phyloP scores from a whole-genome alignment of 2,888 invertebrate genomes.

The Euplagia quadripunctaria region DNA sequence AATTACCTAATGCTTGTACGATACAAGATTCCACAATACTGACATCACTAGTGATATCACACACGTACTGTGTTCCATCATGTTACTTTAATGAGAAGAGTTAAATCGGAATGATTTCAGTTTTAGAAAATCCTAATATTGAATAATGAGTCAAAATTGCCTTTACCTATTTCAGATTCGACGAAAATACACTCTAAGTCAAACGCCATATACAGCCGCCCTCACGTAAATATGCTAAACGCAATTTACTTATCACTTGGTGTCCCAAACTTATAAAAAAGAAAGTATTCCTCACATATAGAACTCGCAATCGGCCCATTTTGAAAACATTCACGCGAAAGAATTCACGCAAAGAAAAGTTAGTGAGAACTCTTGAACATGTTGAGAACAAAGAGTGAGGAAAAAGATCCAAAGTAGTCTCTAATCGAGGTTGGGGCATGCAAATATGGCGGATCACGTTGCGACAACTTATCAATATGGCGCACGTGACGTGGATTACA shows the following conservation, averaged over 20 bases:
- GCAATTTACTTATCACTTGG: slow-evolving; percentile 22
- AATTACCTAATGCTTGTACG: not conserved
- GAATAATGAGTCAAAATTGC: no score
- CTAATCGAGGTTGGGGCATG: slow-evolving; percentile 64
- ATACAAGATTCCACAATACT: slow-evolving; percentile 1
- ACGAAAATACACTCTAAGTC: not conserved
- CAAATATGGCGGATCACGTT: slow-evolving; percentile 72
- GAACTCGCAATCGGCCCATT: slow-evolving; percentile 18
- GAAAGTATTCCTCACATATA: slow-evolving; percentile 14
- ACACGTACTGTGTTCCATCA: not conserved
- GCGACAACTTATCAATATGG: slow-evolving; percentile 77
- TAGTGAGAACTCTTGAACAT: slow-evolving; percentile 37
- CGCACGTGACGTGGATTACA: slow-evolving; percentile 69
- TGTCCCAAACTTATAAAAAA: slow-evolving; percentile 17
- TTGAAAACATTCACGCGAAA: slow-evolving; percentile 22
- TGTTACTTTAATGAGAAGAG: not conserved
- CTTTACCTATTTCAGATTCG: not conserved
- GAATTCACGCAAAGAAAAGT: slow-evolving; percentile 32
- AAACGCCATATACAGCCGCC: not conserved
- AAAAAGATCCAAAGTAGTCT: slow-evolving; percentile 39
- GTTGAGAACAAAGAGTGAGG: slow-evolving; percentile 32
- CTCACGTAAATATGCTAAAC: not conserved
- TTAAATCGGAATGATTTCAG: not conserved
- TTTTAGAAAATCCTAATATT: no score
- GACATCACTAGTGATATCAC: slow-evolving; percentile 3